Evolutionary conservation across 2,797 vertebrate species (phyloP).

Genomic region (Apogon talboti): DNA sequence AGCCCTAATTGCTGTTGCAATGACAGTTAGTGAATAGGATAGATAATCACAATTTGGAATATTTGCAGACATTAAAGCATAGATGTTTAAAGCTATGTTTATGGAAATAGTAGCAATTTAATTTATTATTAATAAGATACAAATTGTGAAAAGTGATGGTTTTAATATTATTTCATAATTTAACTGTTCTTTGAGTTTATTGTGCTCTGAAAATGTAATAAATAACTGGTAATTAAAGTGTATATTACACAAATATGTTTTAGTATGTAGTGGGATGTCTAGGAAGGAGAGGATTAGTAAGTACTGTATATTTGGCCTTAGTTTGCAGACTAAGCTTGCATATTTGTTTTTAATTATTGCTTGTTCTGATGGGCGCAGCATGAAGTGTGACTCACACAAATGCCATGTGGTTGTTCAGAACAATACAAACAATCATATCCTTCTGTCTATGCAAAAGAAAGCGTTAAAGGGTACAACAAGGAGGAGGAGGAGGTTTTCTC

Average conservation of each 20-base stretch:
- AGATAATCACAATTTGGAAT: conserved; percentile 30
- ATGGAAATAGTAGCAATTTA: conserved; percentile 46
- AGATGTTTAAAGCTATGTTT: conserved; percentile 38
- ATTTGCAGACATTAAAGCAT: conserved; percentile 45
- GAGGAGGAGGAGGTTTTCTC: conserved; percentile 26
- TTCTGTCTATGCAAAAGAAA: conserved; percentile 72
- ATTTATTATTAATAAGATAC: conserved; percentile 61
- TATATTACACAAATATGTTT: conserved; percentile 34
- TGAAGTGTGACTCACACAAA: conserved; percentile 73
- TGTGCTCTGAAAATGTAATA: conserved; percentile 45
- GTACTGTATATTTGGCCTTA: conserved; percentile 30
- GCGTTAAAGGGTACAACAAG: conserved; percentile 60
- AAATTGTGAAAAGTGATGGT: conserved; percentile 52
- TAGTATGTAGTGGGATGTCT: conserved; percentile 32
- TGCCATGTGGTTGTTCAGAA: conserved; percentile 81
- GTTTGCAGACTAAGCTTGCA: conserved; percentile 59
- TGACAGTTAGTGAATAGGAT: conserved; percentile 40
- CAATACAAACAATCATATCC: conserved; percentile 68
- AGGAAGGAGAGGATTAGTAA: conserved; percentile 24
- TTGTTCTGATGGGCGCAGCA: conserved; percentile 74
- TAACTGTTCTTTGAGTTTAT: conserved; percentile 39
- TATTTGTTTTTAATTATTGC: conserved; percentile 82
- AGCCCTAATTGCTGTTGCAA: conserved; percentile 36
- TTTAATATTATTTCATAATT: conserved; percentile 59
- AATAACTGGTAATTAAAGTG: conserved; percentile 41